Evolutionary conservation across 2,888 invertebrate species (phyloP).

Genomic region (Clivina fossor): DNA sequence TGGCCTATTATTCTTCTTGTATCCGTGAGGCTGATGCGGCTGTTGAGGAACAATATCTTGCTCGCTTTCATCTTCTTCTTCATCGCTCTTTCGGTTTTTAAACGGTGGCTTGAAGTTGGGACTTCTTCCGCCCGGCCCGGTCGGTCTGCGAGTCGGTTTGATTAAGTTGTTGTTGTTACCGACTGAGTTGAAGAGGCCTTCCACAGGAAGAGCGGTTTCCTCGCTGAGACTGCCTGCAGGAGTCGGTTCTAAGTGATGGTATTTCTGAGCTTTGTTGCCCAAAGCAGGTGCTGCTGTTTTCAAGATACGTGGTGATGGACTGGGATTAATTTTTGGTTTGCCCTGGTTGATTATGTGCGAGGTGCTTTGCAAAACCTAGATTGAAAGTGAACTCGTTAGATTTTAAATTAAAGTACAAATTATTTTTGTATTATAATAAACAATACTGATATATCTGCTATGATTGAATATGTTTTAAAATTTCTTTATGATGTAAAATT

Average conservation of each 20-base stretch:
- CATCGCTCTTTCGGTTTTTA: slow-evolving; percentile 60
- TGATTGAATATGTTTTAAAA: too few species aligned
- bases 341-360: slow-evolving; percentile 63
- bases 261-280: slow-evolving; percentile 53
- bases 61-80: slow-evolving; percentile 46
- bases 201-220: slow-evolving; percentile 58
- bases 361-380: slow-evolving; percentile 69
- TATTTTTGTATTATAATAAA: too few species aligned
- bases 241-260: slow-evolving; percentile 65
- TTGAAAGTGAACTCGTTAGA: slow-evolving; percentile 41
- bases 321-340: slow-evolving; percentile 67
- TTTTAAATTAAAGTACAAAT: too few species aligned
- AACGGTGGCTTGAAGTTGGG: slow-evolving; percentile 52
- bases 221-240: slow-evolving; percentile 60
- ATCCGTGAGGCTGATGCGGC: slow-evolving; percentile 37
- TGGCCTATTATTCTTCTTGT: slow-evolving; percentile 43
- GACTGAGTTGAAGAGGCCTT: slow-evolving; percentile 57
- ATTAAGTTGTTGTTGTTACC: slow-evolving; percentile 54
- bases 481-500: too few species aligned
- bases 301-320: slow-evolving; percentile 67
- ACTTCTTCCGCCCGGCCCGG: slow-evolving; percentile 48
- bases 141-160: slow-evolving; percentile 58
- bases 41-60: slow-evolving; percentile 43
- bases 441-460: too few species aligned
- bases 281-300: slow-evolving; percentile 74